A percentile compares a stretch with the other conserved stretches of the same genome.
phyloP scores from a whole-genome alignment of 2,888 invertebrate species.

The Phengaris arion region DNA sequence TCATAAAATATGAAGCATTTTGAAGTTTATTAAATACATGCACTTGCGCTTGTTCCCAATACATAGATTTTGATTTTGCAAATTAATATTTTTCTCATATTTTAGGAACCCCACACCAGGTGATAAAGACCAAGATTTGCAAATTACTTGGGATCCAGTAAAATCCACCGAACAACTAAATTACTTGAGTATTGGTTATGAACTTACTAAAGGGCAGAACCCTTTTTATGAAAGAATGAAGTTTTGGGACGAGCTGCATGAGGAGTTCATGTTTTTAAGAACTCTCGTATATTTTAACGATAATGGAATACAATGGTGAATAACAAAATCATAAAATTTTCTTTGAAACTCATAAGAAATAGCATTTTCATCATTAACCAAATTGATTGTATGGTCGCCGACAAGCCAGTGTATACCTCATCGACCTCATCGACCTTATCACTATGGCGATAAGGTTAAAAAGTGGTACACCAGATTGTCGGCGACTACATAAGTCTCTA shows the following conservation, averaged over 20 bases:
- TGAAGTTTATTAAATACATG: too few species aligned
- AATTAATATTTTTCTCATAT: slow-evolving; percentile 33
- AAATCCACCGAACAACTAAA: slow-evolving; percentile 59
- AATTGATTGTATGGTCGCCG: too few species aligned
- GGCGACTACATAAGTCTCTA: too few species aligned
- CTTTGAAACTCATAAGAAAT: too few species aligned
- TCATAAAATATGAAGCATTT: too few species aligned
- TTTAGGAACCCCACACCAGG: slow-evolving; percentile 70
- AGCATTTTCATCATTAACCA: too few species aligned
- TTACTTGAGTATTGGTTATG: slow-evolving; percentile 64
- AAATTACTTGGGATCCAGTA: slow-evolving; percentile 70
- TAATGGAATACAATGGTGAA: slow-evolving; percentile 55
- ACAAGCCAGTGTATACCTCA: too few species aligned
- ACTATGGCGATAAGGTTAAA: too few species aligned
- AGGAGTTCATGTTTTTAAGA: slow-evolving; percentile 57
- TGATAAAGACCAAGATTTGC: slow-evolving; percentile 50
- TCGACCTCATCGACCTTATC: too few species aligned
- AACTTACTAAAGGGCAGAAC: slow-evolving; percentile 67
- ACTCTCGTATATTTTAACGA: slow-evolving; percentile 61
- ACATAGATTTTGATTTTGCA: too few species aligned
- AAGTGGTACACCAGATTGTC: too few species aligned
- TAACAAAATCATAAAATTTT: neutral
- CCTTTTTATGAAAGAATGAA: slow-evolving; percentile 68
- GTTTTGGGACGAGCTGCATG: slow-evolving; percentile 68
- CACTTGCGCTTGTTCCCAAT: too few species aligned